Base-by-base conservation (phyloP, 2,113 vertebrate genomes). In the Muntiacus reevesi region DNA sequence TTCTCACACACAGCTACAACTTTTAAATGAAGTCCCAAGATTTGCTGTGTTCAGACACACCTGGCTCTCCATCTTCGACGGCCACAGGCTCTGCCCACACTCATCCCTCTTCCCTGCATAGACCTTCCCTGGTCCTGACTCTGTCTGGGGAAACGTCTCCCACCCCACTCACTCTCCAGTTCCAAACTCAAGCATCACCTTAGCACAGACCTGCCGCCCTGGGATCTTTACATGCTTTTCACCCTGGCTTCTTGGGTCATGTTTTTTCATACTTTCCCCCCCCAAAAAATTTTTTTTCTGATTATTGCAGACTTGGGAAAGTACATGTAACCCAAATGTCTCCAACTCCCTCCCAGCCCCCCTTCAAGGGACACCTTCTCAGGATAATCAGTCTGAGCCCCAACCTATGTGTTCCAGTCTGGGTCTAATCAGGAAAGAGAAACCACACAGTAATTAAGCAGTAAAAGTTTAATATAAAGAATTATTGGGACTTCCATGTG, bases 81-180 rank as follows among this genome's bases (percentile, higher is more conserved):
- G 36, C 60, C 47, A 7, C 11, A 6, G 28, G 3, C 8, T 40
- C 47, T 54, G n/a, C 30, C 43, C 71, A 23, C 50, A 5, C 15
- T 4, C 19, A n/a, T 6, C 23, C 17, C 30, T 36, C 59, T 30
- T 33, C 13, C 8, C 27, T 4, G 1, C 7, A 0, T 0, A 7
- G 28, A 16, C 33, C 36, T 14, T 33, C 33, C 67, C 30, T 1
- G 19, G 36, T 27, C 23, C 27, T 25, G 30, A 17, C n/a, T 19
- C 23, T 12, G 54, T 33, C 94, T 43, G 57, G 76, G 7, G 7
- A 91, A 45, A 3, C 1, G 2, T 59, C 36, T 12, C 60, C 59
- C 36, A 2, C 27, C 4, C 74, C 47, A 1, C 25, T 43, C 45
- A n/a, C 14, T 30, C 55, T 10, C 76, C 36, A 30, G 2, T 10